Evolutionary conservation across 2,888 invertebrate species (phyloP), one percentile per base, ranked within the genome.

Genomic region (Tetramorium bicarinatum): DNA sequence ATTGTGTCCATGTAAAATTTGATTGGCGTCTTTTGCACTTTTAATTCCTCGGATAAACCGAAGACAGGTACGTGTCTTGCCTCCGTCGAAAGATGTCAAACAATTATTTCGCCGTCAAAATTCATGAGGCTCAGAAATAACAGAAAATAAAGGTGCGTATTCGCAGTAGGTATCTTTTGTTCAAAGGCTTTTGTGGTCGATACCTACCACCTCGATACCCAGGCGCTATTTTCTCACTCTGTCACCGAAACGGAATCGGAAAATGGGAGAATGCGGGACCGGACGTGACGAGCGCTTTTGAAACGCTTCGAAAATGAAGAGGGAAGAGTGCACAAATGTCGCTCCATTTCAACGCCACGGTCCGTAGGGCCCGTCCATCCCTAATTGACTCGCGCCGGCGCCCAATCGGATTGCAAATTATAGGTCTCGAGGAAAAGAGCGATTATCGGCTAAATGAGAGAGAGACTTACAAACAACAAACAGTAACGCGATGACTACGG

Each of bases 271-370:
- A 83, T 66, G 59, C 52, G 47, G 47, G 87, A 69, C 92, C 91
- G 93, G 92, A 93, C 91, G 91, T 93, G 93, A 93, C 93, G 85
- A 67, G 89, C 91, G 90, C 74, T 92, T 93, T 93, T 88, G 25
- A 82, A 91, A 89, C 85, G 84, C 66, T 74, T 47, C 59, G 62
- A 86, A 88, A 91, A 89, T 83, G 83, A 91, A 87, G 89, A 80
- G 47, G 54, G 25, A 62, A 64, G 44, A 84, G 71, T 67, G 66
- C 62, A n/a, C 34, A 88, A 85, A 84, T 84, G 77, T 86, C 62
- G 84, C 66, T 71, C 71, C 85, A 62, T 61, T 83, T 56, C 66
- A 54, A 82, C 80, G 75, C 41, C 71, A 56, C 72, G 85, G 85
- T 61, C 86, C 79, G 74, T 59, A 56, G 61, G 54, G 71, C 52